Evolutionary conservation across 2,797 vertebrate genomes (phyloP), one percentile per base, ranked within the genome.

Genomic region (Babyrousa celebensis): DNA sequence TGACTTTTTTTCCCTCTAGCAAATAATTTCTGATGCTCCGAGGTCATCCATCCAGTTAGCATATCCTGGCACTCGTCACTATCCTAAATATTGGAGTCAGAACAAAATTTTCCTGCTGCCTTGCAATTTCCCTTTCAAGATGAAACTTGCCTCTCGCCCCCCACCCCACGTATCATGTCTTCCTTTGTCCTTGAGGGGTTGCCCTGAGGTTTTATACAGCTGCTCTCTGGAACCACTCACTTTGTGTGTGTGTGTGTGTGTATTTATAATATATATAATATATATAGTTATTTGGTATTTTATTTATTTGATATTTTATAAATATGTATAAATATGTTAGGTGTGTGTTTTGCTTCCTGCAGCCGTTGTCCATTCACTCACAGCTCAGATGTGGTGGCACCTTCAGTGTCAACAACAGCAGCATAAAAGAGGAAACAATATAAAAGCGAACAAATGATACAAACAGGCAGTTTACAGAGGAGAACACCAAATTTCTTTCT

Each of bases 11-110:
- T 15, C 6, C 67, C 20, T 91, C 52, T 70, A 89, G 85, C 80
- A 95, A 95, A 67, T 95, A 92, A 97, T 96, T 98, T 94, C 52
- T 18, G 17, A 67, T 89, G 68, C 97, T 68, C 18, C 27, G 71
- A 91, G 93, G 60, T 91, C 77, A n/a, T 92, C 97, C 91, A 96
- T 91, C 58, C 60, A 85, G 20, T 89, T 80, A 78, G 62, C 40
- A 94, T 90, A 94, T 97, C 95, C 1, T 72, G 52, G 25, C 29
- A 65, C 21, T 93, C 84, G 71, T 65, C 71, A 36, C 14, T 36
- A 71, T 43, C 5, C 56, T 75, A 92, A 92, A 48, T 65, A 74
- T 25, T 95, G 48, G 12, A 52, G 14, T 71, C 86, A 68, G 71
- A 70, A 29, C 62, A 88, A 2, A 4, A 72, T 93, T 63, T 60